Evolutionary conservation across 2,888 invertebrate genomes (phyloP), one percentile per base, ranked within the genome.

Genomic region (Dyspetes luteomarginatus): DNA sequence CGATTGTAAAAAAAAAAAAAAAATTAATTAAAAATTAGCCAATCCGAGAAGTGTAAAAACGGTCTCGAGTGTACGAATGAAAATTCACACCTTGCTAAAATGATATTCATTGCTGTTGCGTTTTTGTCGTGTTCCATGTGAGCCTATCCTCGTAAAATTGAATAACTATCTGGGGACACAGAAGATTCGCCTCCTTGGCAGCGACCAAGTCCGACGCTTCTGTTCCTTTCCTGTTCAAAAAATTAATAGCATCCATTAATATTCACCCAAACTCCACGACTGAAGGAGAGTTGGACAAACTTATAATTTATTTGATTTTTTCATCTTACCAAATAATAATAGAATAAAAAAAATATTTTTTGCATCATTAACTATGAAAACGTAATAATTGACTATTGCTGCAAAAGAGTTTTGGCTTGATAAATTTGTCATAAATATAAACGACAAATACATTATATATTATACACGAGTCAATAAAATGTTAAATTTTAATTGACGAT

Each of bases 41-140:
- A 36, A 36, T 36, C 12, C 4, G 12, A 9, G 12, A 36, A 7
- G 0, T 9, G 36, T 1, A 36, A 36, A 36, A 2, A 36, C 43
- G 22, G 28, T 19, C n/a, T n/a, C n/a, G n/a, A n/a, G n/a, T n/a
- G n/a, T n/a, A 17, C 22, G 24, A 48, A 30, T 19, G 2, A 48
- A 24, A 48, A 26, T 36, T 36, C n/a, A 28, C 62, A 65, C 65
- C 64, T 74, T 28, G 24, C 7, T 7, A 15, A 3, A 7, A 7
- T 2, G 15, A 45, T 2, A 65, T 73, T 81, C 69, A 78, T 22
- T 69, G 58, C 12, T 56, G 74, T 55, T 85, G 86, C 12, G 89
- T 89, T 84, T 93, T 93, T 68, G 94, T 95, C n/a, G 94, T 95
- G 90, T 97, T 97, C 98, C 98, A 98, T 12, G 97, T 97, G 15